Evolutionary conservation across 2,113 vertebrate species (phyloP), one percentile per base, ranked within the genome.

Genomic region (Microtus ochrogaster): DNA sequence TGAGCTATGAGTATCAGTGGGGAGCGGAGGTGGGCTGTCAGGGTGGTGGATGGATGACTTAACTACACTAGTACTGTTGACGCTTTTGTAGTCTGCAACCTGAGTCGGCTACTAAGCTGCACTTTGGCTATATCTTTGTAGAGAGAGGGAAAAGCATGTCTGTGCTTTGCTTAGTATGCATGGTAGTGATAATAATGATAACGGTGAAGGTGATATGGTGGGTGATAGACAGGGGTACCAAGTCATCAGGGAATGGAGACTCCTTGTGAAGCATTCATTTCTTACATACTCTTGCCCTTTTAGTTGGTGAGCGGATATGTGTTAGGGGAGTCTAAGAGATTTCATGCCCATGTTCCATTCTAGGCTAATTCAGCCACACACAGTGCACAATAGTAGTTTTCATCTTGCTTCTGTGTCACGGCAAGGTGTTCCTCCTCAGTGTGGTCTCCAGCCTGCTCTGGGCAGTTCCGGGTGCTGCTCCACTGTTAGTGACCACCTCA

Each of bases 231-330:
- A 17, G 66, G 28, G 63, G 52, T 70, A 74, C n/a, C 63, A 5
- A 52, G 39, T 89, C 66, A 66, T 83, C 17, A 83, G 49, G 36
- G 78, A 78, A 49, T 24, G 19, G 26, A 52, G 55, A 1, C 63
- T 89, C 36, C 91, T 96, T 39, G 58, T 55, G 79, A 84, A 24
- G 24, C 86, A 70, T 70, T 94, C 83, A 70, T 76, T 95, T 94
- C 39, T 28, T 41, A n/a, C 82, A 81, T 33, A 11, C 36, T 36
- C 3, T 93, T 78, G 52, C 30, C 36, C 61, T 73, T 92, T 89
- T 85, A 84, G 86, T 84, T 81, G 21, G 19, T 90, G 28, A 44
- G 74, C 58, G 6, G 74, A 3, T 93, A 72, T 52, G 4, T 92
- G 41, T 86, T 73, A 90, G 52, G 55, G 52, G 83, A 85, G 3